Base-by-base conservation (phyloP, 2,888 invertebrate species). In the Stenoptilia bipunctidactyla region DNA sequence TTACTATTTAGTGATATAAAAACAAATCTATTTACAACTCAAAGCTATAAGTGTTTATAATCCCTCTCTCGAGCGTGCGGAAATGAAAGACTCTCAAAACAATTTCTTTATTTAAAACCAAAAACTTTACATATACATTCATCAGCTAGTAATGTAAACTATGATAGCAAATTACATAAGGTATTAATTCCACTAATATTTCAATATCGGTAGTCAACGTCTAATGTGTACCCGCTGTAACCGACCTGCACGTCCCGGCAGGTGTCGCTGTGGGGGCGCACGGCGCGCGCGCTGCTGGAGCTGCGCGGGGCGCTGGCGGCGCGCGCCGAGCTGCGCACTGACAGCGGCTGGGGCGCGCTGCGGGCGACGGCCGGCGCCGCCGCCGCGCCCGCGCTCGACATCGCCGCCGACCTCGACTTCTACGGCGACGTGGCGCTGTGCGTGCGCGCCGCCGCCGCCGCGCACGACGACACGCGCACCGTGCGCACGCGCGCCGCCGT, bases 371-470 rank as follows among this genome's bases (percentile, higher is more conserved):
- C 45, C 8, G 13, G 9, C 10, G 36, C 37, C 13, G 14, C 36
- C 27, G 47, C 47, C 10, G 52, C 48, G 42, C 56, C 56, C 27
- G 45, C 45, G n/a, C 45, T 55, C 40, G 40, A 38, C 39, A 37
- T 58, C 25, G 42, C 46, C 34, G 50, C 55, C 15, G 49, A 55
- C 43, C 46, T 55, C 15, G 61, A 61, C 49, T 59, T 59, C 54
- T 59, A 59, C 52, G 50, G 48, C 37, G 44, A 43, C 37, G 46
- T 44, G 40, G 43, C 48, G 48, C 50, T 56, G 36, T 61, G 61
- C 46, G 57, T 56, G 41, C 56, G 54, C 43, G 49, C 42, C 20
- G 15, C 33, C 35, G 15, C 42, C 8, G 43, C 15, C 15, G 41
- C 15, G 12, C 43, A 34, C 46, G 57, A 55, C 41, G 55, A 53